phyloP scores from a whole-genome alignment of 2,888 invertebrate genomes.

The Cepaea hortensis region DNA sequence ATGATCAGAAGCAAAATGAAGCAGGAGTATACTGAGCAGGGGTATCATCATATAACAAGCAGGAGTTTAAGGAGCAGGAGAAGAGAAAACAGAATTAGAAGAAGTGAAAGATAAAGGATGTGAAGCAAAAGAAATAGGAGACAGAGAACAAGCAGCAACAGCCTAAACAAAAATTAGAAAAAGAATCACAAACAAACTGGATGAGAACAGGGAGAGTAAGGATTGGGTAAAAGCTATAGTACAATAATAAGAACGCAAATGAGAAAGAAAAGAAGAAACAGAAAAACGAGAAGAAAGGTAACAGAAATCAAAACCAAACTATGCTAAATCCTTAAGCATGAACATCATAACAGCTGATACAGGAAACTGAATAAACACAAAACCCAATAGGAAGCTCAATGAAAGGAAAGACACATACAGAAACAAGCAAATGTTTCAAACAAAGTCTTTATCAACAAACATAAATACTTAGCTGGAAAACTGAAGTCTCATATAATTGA shows the following conservation, averaged over 20 bases:
- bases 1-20: too few relatives aligned
- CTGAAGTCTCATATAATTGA: too few relatives aligned
- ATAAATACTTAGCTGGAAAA: too few relatives aligned
- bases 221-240: background rate
- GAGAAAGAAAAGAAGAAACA: background rate
- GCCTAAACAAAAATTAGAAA: background rate
- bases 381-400: too few relatives aligned
- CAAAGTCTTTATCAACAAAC: too few relatives aligned
- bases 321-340: background rate
- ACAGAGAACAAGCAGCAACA: background rate
- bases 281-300: background rate
- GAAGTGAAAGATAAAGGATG: background rate
- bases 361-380: background rate
- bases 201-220: background rate
- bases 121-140: background rate
- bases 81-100: background rate
- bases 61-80: background rate
- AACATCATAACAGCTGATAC: background rate
- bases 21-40: too few relatives aligned
- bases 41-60: background rate
- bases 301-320: background rate
- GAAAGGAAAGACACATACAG: too few relatives aligned
- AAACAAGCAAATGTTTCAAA: too few relatives aligned
- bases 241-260: background rate
- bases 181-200: background rate